Percentiles rank a stretch among this genome's conserved stretches.
phyloP scores from a whole-genome alignment of 2,888 invertebrate genomes.

The Abscondita cerata region DNA sequence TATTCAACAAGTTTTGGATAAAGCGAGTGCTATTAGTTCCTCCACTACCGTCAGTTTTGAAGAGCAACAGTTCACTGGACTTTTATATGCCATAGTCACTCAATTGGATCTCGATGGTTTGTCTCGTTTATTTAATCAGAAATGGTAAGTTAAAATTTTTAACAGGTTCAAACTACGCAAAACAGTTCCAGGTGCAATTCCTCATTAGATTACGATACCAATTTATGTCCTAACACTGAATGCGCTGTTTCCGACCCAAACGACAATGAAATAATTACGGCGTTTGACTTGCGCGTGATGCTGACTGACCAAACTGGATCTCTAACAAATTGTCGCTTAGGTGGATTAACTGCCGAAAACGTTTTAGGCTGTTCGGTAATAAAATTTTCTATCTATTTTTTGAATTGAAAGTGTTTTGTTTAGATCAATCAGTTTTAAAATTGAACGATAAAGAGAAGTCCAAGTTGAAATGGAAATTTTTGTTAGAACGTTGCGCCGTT shows the following conservation, averaged over 20 bases:
- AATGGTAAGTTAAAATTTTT: constrained; percentile 59
- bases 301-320: constrained; percentile 76
- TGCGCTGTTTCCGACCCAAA: constrained; percentile 39
- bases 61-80: constrained; percentile 71
- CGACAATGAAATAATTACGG: constrained; percentile 52
- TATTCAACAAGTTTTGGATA: constrained; percentile 64
- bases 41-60: constrained; percentile 54
- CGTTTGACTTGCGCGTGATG: constrained; percentile 68
- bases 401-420: constrained; percentile 6
- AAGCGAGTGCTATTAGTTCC: constrained; percentile 52
- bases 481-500: constrained; percentile 69
- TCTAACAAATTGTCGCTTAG: constrained; percentile 64
- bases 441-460: constrained; percentile 63
- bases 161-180: background rate
- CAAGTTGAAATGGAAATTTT: constrained; percentile 67
- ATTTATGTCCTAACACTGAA: constrained; percentile 17
- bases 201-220: constrained; percentile 15
- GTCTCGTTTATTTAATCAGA: constrained; percentile 51
- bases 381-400: background rate
- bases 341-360: constrained; percentile 66
- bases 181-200: constrained; percentile 49
- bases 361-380: constrained; percentile 65
- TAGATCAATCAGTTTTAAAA: constrained; percentile 63
- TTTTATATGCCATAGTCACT: constrained; percentile 71
- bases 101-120: constrained; percentile 75